Base-by-base conservation (phyloP, 2,888 invertebrate species). In the Scaptomyza polygonia region DNA sequence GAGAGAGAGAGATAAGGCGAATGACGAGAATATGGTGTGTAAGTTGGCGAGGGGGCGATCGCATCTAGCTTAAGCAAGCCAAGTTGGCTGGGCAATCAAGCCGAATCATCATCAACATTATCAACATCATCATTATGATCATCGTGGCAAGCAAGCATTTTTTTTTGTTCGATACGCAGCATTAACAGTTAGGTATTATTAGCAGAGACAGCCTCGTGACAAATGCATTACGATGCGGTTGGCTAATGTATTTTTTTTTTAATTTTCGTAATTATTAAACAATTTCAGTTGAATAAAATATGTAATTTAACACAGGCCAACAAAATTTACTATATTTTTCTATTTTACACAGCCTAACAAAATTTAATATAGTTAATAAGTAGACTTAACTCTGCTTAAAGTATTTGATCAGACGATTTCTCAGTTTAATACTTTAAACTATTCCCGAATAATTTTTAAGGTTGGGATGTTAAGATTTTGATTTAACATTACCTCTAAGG, bases 61-160 rank as follows among this genome's bases (percentile, higher is more conserved):
- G 55, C 54, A 40, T 51, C 7, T 11, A 25, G 11, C 44, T n/a
- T 4, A 9, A 29, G 1, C 29, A 11, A 12, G 30, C 12, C 18
- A 7, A 18, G 14, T 25, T 36, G 49, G 34, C 49, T 11, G 49
- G 12, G 11, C 36, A 83, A 79, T 79, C 79, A 79, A 74, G 77
- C 79, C 59, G 68, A 72, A 71, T 67, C 62, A 69, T 70, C 64
- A 57, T 61, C 57, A 54, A 48, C 55, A 57, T 36, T 44, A 40
- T 52, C 42, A 40, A 47, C 42, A 42, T 42, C 42, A 42, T 64
- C 48, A 49, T 62, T 56, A 62, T 57, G 52, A 63, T 39, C 43
- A 25, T 45, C 34, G 25, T 49, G 45, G 32, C 29, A 40, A 25
- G 53, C 42, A 27, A 39, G 3, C 21, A 16, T 32, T 34, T 21